A percentile compares a stretch with the other conserved stretches of the same genome.
Conservation (phyloP, 2,113 vertebrate species). For the Pterocles orientalis region DNA sequence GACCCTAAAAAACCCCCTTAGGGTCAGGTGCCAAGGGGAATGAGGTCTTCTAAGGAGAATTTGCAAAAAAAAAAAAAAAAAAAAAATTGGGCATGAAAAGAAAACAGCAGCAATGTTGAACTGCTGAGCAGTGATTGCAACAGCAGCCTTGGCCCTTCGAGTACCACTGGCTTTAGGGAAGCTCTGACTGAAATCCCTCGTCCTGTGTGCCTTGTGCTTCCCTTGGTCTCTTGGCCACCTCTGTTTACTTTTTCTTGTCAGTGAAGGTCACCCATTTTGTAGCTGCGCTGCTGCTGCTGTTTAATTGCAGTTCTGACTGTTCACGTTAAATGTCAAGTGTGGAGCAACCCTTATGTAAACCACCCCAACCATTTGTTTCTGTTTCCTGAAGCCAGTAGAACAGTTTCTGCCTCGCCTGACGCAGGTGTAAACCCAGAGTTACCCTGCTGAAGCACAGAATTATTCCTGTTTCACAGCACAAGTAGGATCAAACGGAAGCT, state of each 20-base stretch:
- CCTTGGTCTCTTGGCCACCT: background rate
- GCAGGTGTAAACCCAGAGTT: background rate
- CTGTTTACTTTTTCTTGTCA: background rate
- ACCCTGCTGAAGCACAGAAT: background rate
- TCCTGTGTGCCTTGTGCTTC: background rate
- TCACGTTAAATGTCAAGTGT: background rate
- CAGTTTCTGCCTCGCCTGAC: background rate
- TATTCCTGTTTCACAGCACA: background rate
- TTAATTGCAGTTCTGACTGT: background rate
- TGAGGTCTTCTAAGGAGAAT: background rate
- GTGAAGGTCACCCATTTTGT: background rate
- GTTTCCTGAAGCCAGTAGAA: background rate
- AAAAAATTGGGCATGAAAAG: background rate
- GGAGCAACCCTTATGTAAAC: background rate
- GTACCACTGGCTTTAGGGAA: background rate
- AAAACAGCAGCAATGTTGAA: background rate
- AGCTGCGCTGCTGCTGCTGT: background rate
- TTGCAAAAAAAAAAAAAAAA: background rate
- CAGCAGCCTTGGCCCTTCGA: background rate
- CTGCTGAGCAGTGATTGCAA: background rate
- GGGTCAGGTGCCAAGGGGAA: background rate
- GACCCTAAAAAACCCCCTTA: background rate
- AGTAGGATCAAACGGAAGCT: background rate
- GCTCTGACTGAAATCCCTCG: background rate
- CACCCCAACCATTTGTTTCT: fast-evolving